These are phyloP conservation scores for Camponotus floridanus DNA, from an alignment of 1,140 invertebrate genomes.

Conservation along the genomic window DNA sequence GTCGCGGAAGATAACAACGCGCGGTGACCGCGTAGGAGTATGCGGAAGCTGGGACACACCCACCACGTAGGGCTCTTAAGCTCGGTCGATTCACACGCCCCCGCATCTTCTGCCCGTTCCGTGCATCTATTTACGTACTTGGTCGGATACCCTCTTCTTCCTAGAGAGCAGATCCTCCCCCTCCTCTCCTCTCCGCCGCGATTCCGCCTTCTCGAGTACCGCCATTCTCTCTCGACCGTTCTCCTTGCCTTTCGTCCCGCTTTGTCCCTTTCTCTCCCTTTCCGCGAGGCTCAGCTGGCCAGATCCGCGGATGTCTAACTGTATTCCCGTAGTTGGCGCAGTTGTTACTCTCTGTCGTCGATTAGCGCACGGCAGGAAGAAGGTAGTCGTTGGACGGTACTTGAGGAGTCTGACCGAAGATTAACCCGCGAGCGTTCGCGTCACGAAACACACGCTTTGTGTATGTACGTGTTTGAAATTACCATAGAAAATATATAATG, in stretches of 20 bases:
- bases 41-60: conserved; percentile 82
- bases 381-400: conserved; percentile 19
- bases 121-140: conserved; percentile 72
- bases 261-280: conserved; percentile 56
- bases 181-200: conserved; percentile 1
- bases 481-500: conserved; percentile 14
- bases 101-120: conserved; percentile 64
- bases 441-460: conserved; percentile 41
- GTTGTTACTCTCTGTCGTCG: conserved; percentile 64
- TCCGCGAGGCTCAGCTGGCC: conserved; percentile 59
- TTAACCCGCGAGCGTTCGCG: conserved; percentile 34
- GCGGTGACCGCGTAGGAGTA: conserved; percentile 76
- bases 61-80: conserved; percentile 69
- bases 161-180: background rate
- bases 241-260: background rate
- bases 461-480: conserved; percentile 11
- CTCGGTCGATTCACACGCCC: conserved; percentile 76
- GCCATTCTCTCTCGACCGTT: conserved; percentile 43
- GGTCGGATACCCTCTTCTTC: background rate
- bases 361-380: conserved; percentile 60
- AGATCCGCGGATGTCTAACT: conserved; percentile 65
- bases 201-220: conserved; percentile 28
- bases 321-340: conserved; percentile 63
- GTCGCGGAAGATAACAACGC: conserved; percentile 67
- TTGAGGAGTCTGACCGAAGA: conserved; percentile 4